Evolutionary conservation across 2,888 invertebrate species (phyloP), one percentile per base, ranked within the genome.

Genomic region (Anoplius nigerrimus): DNA sequence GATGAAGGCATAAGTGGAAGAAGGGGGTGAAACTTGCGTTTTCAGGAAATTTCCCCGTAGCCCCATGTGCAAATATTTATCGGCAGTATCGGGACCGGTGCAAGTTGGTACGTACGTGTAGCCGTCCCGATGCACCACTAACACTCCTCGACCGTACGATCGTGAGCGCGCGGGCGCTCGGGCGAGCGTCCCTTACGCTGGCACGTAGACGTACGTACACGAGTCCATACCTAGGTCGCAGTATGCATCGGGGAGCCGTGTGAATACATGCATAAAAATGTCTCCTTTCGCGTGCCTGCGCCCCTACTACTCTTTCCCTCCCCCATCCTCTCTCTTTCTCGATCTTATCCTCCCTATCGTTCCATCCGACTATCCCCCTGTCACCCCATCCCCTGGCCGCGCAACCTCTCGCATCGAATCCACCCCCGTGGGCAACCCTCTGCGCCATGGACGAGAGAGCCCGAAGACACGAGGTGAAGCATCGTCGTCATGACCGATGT

Each of bases 221-320:
- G 34, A 18, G 45, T 45, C n/a, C 55, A 18, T 66, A 54, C 53
- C 66, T 20, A 21, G 42, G 53, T 66, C 59, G 66, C 72, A 74
- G 74, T 75, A 74, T 77, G 74, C 83, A 82, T 76, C 79, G 74
- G 82, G 79, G 83, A 82, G 73, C 69, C 65, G 75, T 80, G 76
- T 69, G 79, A 82, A 82, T 83, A 78, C 79, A 82, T 82, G 83
- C 82, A 84, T 83, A 82, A 83, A 84, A 84, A 83, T 83, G 78
- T 80, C 79, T 82, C 67, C 72, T 78, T 73, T 75, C 72, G 75
- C 71, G 71, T 74, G 74, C 71, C 67, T 65, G 60, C 58, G 21
- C 54, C 51, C 53, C 51, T 34, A 48, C 61, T 56, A 55, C 60
- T 51, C 63, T 27, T 54, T 48, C 27, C 27, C 46, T 2, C 16